Percentiles rank a stretch among this genome's conserved stretches.
Conservation (phyloP, 2,888 invertebrate species). For the Rotaria macrura region DNA sequence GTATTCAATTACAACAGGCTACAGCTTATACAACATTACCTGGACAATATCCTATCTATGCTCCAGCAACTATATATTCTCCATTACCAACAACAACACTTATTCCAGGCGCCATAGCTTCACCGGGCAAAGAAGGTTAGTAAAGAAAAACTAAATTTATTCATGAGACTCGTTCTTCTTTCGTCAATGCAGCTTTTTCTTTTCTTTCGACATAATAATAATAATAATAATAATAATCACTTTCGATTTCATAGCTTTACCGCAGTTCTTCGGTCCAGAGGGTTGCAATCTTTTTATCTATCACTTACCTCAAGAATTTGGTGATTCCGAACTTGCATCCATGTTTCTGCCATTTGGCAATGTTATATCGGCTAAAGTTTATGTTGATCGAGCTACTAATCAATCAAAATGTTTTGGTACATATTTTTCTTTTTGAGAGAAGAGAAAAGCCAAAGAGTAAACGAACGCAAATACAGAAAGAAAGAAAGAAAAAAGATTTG, state of each 20-base stretch:
- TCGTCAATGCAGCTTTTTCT: not conserved
- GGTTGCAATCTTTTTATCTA: conserved; percentile 99
- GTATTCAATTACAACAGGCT: not conserved
- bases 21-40: not conserved
- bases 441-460: not conserved
- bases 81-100: not conserved
- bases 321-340: conserved; percentile 95
- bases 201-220: not conserved
- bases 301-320: conserved; percentile 99
- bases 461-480: not conserved
- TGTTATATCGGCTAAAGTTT: conserved; percentile 98
- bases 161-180: not conserved
- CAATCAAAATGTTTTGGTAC: conserved; percentile 99
- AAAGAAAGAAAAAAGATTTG: not conserved
- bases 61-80: not conserved
- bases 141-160: not conserved
- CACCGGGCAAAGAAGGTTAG: conserved; percentile 11
- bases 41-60: not conserved
- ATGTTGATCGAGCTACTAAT: conserved; percentile 97
- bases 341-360: conserved; percentile 99
- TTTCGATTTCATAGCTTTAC: conserved; percentile 3
- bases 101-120: not conserved
- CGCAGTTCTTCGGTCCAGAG: conserved; percentile 66
- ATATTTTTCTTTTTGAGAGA: not conserved
- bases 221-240: not conserved